Evolutionary conservation across 2,113 vertebrate genomes (phyloP), one percentile per base, ranked within the genome.

Genomic region (Nerophis ophidion): DNA sequence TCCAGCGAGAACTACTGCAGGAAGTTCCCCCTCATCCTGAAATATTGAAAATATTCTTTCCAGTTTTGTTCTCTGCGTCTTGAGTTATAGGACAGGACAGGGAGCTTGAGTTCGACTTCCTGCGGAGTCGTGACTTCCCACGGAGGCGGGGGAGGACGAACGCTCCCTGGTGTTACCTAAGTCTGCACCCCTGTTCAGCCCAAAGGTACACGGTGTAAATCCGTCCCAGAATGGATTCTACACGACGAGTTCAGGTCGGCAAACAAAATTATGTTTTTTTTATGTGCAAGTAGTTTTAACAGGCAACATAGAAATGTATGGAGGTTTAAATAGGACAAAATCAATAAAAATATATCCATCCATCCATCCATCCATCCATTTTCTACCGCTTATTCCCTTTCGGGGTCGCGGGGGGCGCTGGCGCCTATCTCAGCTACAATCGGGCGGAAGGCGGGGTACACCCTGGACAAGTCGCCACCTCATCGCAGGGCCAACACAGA

Each of bases 231-330:
- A 79, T 73, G 69, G 72, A 81, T 82, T 73, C 61, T 66, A 66
- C 71, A 73, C 70, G 71, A 70, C 65, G 74, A 72, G 80, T 76
- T 76, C 65, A 44, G 79, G 64, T 57, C 60, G 71, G 54, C 74
- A 73, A 70, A 79, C 63, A 71, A 82, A 81, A 79, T 75, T 26
- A 66, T 72, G 66, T 26, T 26, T 2, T 75, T 87, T 85, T 85
- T 76, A 87, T 77, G 70, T 66, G 52, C 66, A 68, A 72, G 68
- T 70, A 68, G 70, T 40, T 84, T 84, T 73, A 75, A 75, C 60
- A 61, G 67, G 61, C 67, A 74, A 72, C 77, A 77, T 44, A 72
- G 60, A 76, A 77, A 63, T 77, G 72, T 73, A 26, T 26, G 26
- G 26, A 26, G 26, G 26, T 26, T 26, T 2, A 26, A 2, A 26